Evolutionary conservation across 2,797 vertebrate species (phyloP).

Genomic region (Acanthornis magna): DNA sequence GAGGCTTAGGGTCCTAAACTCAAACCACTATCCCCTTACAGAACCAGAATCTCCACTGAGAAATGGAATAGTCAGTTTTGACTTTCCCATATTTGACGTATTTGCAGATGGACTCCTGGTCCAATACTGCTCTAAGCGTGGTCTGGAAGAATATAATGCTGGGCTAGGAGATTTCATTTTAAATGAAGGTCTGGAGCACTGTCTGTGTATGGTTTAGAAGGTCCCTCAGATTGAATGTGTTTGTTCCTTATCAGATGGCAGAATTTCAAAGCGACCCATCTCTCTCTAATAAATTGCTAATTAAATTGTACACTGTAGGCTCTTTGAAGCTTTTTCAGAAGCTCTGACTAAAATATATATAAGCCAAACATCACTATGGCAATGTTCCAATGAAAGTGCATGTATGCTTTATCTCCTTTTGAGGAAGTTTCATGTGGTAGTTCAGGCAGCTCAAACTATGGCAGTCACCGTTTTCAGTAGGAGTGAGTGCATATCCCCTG

Average conservation of each 20-base stretch:
- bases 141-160: not conserved
- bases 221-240: not conserved
- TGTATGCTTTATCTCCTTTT: conserved; percentile 22
- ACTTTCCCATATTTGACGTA: not conserved
- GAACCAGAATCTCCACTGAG: not conserved
- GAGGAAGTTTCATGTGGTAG: not conserved
- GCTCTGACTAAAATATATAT: not conserved
- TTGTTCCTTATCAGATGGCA: conserved; percentile 34
- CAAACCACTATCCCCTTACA: not conserved
- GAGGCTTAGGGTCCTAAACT: not conserved
- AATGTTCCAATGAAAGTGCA: conserved; percentile 7
- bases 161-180: not conserved
- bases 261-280: conserved; percentile 9
- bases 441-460: not conserved
- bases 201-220: not conserved
- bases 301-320: conserved; percentile 16
- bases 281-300: conserved; percentile 37
- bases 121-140: not conserved
- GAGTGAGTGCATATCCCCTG: not conserved
- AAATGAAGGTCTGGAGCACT: not conserved
- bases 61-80: not conserved
- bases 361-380: conserved; percentile 12
- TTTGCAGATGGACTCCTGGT: not conserved
- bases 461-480: not conserved
- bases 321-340: conserved; percentile 57